Base-by-base conservation (phyloP, 2,797 vertebrate genomes). In the Centroberyx gerrardi region DNA sequence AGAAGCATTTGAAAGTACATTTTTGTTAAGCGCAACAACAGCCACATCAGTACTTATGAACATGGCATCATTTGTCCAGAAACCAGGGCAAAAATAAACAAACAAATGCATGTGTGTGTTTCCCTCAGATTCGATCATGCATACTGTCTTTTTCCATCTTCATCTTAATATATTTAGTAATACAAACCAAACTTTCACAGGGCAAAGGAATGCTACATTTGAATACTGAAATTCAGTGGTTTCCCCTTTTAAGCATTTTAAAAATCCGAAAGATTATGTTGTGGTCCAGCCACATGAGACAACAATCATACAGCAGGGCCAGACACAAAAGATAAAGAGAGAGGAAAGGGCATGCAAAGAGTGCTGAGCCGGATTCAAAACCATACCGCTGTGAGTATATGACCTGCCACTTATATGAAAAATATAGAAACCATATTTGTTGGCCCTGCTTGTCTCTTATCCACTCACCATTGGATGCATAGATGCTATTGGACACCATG, bases 391-490 rank as follows among this genome's bases (percentile, higher is more conserved):
- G 33, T 36, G 33, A 22, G 6, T 36, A 8, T 36, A 36, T 36
- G 33, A 22, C 22, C 22, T 22, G 22, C 22, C 38, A 10, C 42
- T 44, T 3, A 44, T 44, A 44, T 36, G 33, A 14, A 44, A 44
- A 44, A 44, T 14, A 14, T 44, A 10, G 5, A 14, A 44, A 14
- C 1, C 42, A 44, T 44, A 48, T 48, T 48, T 48, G 15, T 5
- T 15, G 2, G 15, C 44, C 15, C 14, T 17, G 14, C 6, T 48
- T 48, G 46, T 48, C 27, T 29, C 1, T 29, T 14, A 1, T 53
- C 2, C 53, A 81, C 92, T 90, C 70, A 94, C 93, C 87, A 8
- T 68, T 83, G 14, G 87, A 90, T 10, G 68, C 54, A 49, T 88
- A 87, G 22, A 86, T 63, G n/a, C 29, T 1, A 66, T 85, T 87